Base-by-base conservation (phyloP, 2,797 vertebrate species). In the Argyrosomus regius region DNA sequence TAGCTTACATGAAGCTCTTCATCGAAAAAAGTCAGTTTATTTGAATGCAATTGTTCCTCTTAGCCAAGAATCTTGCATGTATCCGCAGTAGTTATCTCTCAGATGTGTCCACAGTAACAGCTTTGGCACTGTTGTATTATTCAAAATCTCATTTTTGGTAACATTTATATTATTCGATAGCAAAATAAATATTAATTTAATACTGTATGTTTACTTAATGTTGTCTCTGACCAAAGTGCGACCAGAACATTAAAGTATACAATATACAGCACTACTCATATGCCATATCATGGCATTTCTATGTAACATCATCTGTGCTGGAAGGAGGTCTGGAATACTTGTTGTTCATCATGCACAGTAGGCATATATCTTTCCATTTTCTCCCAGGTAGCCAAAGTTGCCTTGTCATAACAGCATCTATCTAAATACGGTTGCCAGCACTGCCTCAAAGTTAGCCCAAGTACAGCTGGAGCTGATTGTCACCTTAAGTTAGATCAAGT, bases 21-120 rank as follows among this genome's bases (percentile, higher is more conserved):
- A 84, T 85, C 45, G 79, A 64, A 74, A 80, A 84, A 89, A 85
- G 80, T 86, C 81, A 66, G 75, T 88, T 88, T 20, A 87, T 91
- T 85, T 83, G 4, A 82, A 83, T 82, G 75, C 72, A 85, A 87
- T 88, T 88, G 85, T 86, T 88, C 43, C 68, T 83, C 43, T 48
- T 63, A 67, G 70, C 52, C 22, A 43, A 56, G 69, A 52, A 64
- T 72, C 74, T 58, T 68, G 66, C 59, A 72, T 79, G 77, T 75
- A 77, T 88, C 77, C 62, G 60, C 78, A 63, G 62, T 18, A 65
- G 57, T 88, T 77, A 80, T 58, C 45, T 70, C n/a, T 50, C 22
- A 54, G 67, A 81, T 74, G 39, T 83, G 28, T 79, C 53, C 18
- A 72, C 35, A 67, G 18, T 45, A 75, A 72, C 8, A 58, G 31